Evolutionary conservation across 1,140 invertebrate genomes (phyloP), one percentile per base, ranked within the genome.

Genomic region (Zaprionus capensis): DNA sequence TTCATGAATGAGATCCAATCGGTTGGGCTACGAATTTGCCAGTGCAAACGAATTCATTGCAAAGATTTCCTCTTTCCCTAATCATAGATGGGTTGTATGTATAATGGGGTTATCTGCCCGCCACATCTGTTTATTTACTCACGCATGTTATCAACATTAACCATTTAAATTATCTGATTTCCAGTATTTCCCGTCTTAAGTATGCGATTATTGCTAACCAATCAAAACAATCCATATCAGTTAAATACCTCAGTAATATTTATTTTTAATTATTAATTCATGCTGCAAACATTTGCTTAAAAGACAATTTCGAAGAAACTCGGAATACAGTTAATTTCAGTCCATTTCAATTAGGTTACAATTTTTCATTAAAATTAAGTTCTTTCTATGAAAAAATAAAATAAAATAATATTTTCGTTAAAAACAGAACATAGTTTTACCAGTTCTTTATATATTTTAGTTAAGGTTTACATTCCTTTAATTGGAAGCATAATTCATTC

Each of bases 111-210:
- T 20, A 41, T 49, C 11, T n/a, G 28, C 17, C 4, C 9, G 9
- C 5, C 20, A 36, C 53, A 68, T 73, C 17, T 61, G 63, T 72
- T 72, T 66, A 44, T 58, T 28, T 75, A 78, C 74, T 67, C 71
- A 51, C 17, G 26, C 9, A 46, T 41, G 41, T 46, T 71, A 82
- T 76, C 80, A 65, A 15, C 15, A 28, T 63, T 71, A 61, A 78
- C 22, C 51, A 66, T 65, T 71, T 65, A 61, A 55, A 69, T 76
- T 79, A 83, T 68, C 31, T 22, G 66, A 61, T 51, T 73, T 67
- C 31, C 24, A 69, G 68, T 53, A 34, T 17, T 56, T 5, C 14
- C 26, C 26, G 15, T 12, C 51, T 24, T 9, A 49, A 49, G 46
- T 12, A 11, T 5, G 46, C 53, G 6, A 26, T n/a, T 56, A 56